Base-by-base conservation (phyloP, 2,797 vertebrate genomes). In the Coendou prehensilis region DNA sequence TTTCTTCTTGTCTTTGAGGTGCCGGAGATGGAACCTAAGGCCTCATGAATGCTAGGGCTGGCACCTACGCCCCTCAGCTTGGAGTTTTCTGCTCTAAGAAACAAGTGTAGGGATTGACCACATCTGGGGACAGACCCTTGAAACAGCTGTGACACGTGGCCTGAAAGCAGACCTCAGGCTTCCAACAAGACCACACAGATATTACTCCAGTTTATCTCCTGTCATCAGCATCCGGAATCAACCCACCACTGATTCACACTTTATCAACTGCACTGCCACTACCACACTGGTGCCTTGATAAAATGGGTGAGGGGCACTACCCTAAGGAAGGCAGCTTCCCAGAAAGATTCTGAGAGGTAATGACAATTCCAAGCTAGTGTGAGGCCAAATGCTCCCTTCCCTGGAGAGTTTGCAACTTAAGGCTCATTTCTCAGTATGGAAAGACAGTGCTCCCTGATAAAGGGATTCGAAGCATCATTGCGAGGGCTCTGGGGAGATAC, bases 391-490 rank as follows among this genome's bases (percentile, higher is more conserved):
- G 9, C 15, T 45, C 5, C 64, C 54, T 2, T 93, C 45, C 28
- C 50, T 9, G 4, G 33, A 81, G 33, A 83, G 41, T 47, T 30
- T 85, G 81, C 87, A 52, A 45, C 85, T 57, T 89, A 73, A 94
- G 80, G 64, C 76, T 94, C 83, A 94, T 97, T 96, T 95, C 71
- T 45, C 73, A 87, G 84, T 63, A 2, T 54, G 78, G 81, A 90
- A 90, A 91, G 47, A 61, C 9, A 23, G 76, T 33, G 23, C 28
- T 69, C 33, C 11, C 96, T 81, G n/a, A 92, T 93, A 97, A 96
- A 97, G 87, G 90, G 87, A 93, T 85, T 71, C 94, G 56, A 93
- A 90, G 95, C 81, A 33, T 96, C 97, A 92, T 86, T 96, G 57
- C 22, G 71, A 57, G 79, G 71, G 57, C 14, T 63, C 56, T 28